These are phyloP conservation scores for Spheniscus mendiculus DNA, from an alignment of 2,113 vertebrate genomes.

Conservation along the genomic window DNA sequence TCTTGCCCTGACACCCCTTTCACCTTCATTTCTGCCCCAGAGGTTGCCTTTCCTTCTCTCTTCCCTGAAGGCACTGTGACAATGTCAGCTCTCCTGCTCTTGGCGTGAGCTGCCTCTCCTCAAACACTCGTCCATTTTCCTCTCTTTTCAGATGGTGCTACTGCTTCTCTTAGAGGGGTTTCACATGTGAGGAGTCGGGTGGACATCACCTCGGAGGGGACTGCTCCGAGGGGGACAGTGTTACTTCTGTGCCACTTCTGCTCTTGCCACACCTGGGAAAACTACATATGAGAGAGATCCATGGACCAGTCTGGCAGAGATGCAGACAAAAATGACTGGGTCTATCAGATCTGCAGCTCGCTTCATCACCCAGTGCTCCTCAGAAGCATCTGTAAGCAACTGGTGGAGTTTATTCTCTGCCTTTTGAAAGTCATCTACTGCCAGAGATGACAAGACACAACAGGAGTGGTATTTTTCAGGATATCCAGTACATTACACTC, in stretches of 20 bases:
- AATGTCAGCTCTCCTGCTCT: neutral
- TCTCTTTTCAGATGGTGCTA: neutral
- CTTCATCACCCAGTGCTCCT: neutral
- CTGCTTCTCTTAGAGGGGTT: neutral
- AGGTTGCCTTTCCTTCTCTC: neutral
- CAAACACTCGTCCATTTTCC: accelerated
- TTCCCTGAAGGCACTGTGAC: neutral
- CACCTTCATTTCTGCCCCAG: neutral
- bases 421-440: neutral
- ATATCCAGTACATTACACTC: neutral
- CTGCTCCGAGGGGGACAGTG: neutral
- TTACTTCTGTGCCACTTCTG: neutral
- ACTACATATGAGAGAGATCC: neutral
- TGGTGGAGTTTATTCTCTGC: neutral
- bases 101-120: neutral
- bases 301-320: neutral
- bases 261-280: neutral
- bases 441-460: neutral
- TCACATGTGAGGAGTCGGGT: neutral
- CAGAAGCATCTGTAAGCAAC: neutral
- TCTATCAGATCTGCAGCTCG: neutral
- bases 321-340: neutral
- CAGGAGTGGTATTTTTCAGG: neutral
- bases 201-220: neutral
- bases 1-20: neutral